These are phyloP conservation scores for Clarias macrocephalus DNA, from an alignment of 2,113 vertebrate genomes.

Conservation along the genomic window DNA sequence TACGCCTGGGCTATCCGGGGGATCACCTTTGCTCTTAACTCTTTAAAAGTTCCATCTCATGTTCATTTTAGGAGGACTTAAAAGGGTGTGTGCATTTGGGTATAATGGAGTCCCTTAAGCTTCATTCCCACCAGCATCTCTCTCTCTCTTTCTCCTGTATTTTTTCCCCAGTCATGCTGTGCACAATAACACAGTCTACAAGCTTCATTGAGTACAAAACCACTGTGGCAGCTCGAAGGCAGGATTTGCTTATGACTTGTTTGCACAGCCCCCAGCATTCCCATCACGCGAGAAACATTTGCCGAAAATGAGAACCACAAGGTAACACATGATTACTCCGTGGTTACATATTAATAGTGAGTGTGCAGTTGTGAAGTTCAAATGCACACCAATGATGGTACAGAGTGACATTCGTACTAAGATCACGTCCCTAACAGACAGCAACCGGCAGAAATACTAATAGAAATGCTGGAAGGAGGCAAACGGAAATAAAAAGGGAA, in stretches of 20 bases:
- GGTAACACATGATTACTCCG: not conserved
- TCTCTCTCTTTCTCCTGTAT: not conserved
- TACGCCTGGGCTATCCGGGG: not conserved
- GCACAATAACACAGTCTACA: conserved; percentile 15
- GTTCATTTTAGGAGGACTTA: conserved; percentile 10
- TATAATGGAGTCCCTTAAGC: conserved; percentile 2
- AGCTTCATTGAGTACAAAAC: conserved; percentile 18
- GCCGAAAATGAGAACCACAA: conserved; percentile 3
- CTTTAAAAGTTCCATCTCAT: conserved; percentile 24
- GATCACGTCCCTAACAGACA: not conserved
- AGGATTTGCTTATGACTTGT: conserved; percentile 17
- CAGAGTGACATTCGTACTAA: not conserved
- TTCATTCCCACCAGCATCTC: not conserved
- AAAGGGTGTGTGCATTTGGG: not conserved
- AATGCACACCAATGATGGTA: not conserved
- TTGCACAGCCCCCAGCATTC: not conserved
- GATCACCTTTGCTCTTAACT: conserved; percentile 40
- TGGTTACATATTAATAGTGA: conserved; percentile 10
- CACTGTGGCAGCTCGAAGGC: not conserved
- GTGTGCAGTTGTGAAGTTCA: not conserved
- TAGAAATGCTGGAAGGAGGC: not conserved
- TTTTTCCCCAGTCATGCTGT: not conserved
- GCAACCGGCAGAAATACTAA: not conserved
- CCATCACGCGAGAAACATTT: not conserved
- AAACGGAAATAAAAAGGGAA: not conserved